Percentiles rank a stretch among this genome's conserved stretches.
These are phyloP conservation scores for Emydura subglobosa DNA, from an alignment of 2,113 vertebrate genomes.

Conservation along the genomic window DNA sequence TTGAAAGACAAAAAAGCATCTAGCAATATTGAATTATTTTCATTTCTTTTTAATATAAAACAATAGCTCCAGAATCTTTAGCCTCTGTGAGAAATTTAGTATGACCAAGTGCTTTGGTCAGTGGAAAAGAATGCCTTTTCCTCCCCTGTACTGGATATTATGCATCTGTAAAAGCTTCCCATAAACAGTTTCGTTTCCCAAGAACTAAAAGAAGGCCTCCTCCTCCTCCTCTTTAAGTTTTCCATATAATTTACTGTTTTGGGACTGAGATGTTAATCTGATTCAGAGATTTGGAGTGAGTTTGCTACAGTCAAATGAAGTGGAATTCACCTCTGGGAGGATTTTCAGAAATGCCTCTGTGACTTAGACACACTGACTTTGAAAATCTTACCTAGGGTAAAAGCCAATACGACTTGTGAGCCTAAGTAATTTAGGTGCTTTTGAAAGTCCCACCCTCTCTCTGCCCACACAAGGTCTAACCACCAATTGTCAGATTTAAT, in stretches of 20 bases:
- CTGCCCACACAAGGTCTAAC: neutral
- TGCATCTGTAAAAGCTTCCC: neutral
- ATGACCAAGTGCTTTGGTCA: neutral
- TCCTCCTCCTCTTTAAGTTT: neutral
- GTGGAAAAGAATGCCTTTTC: neutral
- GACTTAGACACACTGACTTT: neutral
- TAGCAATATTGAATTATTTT: neutral
- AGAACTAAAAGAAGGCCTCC: neutral
- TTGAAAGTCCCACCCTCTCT: neutral
- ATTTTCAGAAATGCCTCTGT: neutral
- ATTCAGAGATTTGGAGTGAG: neutral
- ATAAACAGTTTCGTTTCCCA: neutral
- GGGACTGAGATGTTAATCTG: neutral
- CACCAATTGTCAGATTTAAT: neutral
- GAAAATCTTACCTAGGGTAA: neutral
- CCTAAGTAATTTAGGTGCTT: neutral
- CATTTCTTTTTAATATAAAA: neutral
- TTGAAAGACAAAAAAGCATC: neutral
- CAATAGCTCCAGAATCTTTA: neutral
- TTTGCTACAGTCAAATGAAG: neutral
- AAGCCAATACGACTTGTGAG: neutral
- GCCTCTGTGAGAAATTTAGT: neutral
- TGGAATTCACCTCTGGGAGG: neutral
- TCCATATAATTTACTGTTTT: neutral
- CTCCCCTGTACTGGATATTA: neutral